These are phyloP conservation scores for Anguilla obscura DNA, from an alignment of 2,797 vertebrate genomes.

Conservation along the genomic window DNA sequence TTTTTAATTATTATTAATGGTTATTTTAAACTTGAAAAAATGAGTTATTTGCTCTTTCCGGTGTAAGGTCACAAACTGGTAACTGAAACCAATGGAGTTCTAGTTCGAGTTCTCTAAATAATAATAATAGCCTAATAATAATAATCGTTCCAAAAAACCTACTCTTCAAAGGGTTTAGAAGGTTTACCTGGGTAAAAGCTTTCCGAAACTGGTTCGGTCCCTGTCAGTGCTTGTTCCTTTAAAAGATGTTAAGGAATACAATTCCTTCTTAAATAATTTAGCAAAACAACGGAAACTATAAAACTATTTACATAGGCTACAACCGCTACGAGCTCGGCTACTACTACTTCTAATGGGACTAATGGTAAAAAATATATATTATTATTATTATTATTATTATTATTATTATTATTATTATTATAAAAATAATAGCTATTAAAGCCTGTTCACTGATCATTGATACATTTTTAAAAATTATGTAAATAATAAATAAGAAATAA, in stretches of 20 bases:
- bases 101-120: too few relatives aligned
- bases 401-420: not conserved
- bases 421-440: not conserved
- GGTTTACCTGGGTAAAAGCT: not conserved
- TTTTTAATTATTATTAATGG: too few relatives aligned
- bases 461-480: not conserved
- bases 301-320: not conserved
- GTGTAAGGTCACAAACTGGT: too few relatives aligned
- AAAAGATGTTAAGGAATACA: not conserved
- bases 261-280: not conserved
- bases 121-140: too few relatives aligned
- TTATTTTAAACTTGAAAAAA: too few relatives aligned
- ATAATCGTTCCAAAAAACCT: too few relatives aligned
- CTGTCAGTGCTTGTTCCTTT: not conserved
- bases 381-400: not conserved
- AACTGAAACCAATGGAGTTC: too few relatives aligned
- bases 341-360: not conserved
- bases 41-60: too few relatives aligned
- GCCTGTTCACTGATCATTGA: not conserved
- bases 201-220: not conserved
- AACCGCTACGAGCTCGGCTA: not conserved
- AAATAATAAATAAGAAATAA: not conserved
- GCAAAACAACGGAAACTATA: not conserved
- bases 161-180: not conserved
- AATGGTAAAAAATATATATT: not conserved